Base-by-base conservation (phyloP, 1,140 invertebrate genomes). In the Piezodorus guildinii region DNA sequence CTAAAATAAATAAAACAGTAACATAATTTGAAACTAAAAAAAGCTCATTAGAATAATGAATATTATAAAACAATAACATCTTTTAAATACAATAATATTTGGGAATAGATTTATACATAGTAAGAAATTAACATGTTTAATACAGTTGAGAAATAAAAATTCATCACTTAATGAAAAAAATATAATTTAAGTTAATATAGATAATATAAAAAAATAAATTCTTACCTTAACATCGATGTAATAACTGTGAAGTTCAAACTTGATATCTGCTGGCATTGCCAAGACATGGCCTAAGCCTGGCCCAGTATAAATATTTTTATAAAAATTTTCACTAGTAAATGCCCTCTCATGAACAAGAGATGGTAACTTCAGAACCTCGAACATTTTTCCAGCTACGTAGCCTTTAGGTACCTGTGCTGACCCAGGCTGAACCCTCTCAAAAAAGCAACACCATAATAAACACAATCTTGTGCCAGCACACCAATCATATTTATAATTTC, bases 301-400 rank as follows among this genome's bases (percentile, higher is more conserved):
- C 9, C 52, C 52, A 56, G 19, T 23, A 25, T 16, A 16, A 56
- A 56, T 56, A 5, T 15, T 23, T 56, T 25, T 56, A 56, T 56
- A 56, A 56, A 56, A 56, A 23, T 56, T 56, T 23, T 21, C 15
- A 56, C 52, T 56, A 23, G 17, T 15, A 19, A 19, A 56, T 3
- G 23, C 23, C 27, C 23, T 56, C 12, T 56, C 52, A 25, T 23
- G 14, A 1, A 56, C 15, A 2, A 21, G 6, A 56, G 10, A 2
- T 16, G 17, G 52, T 27, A 23, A 56, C 23, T 25, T 56, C 2
- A 56, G 15, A 19, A 56, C 23, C 6, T 56, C 19, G 27, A 56
- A 56, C 23, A 56, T 16, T 25, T 56, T 56, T 3, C 52, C 52
- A 56, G 52, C 52, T 23, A 56, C 23, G 27, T 56, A 56, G 4